phyloP scores from a whole-genome alignment of 2,888 invertebrate genomes.

The Caenorhabditis sp. region DNA sequence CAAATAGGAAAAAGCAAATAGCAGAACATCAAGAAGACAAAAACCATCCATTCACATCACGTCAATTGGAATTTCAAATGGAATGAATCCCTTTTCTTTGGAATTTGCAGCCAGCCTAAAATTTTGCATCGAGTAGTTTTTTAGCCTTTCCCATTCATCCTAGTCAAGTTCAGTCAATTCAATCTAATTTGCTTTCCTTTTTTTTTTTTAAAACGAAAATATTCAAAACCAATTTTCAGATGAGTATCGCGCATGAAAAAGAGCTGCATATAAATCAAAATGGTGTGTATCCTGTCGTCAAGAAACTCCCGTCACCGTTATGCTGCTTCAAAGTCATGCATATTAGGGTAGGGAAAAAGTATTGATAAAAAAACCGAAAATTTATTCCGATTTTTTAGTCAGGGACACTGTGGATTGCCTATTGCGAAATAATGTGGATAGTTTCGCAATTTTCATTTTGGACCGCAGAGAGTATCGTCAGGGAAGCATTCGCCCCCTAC shows the following conservation, averaged over 20 bases:
- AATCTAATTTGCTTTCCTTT: too few species aligned
- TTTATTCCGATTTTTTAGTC: slow-evolving; percentile 67
- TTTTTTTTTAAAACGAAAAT: not conserved
- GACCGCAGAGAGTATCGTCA: slow-evolving; percentile 69
- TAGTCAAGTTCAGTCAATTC: too few species aligned
- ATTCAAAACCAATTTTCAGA: slow-evolving; percentile 52
- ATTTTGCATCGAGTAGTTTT: too few species aligned
- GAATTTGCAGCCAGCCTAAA: too few species aligned
- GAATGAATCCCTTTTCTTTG: too few species aligned
- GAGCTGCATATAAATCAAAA: slow-evolving; percentile 49
- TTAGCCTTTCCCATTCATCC: too few species aligned
- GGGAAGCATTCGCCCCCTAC: slow-evolving; percentile 57
- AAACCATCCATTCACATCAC: not conserved
- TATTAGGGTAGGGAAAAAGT: slow-evolving; percentile 55
- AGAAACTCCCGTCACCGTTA: slow-evolving; percentile 68
- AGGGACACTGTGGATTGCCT: slow-evolving; percentile 72
- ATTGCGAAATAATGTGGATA: slow-evolving; percentile 75
- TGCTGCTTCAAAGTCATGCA: slow-evolving; percentile 74
- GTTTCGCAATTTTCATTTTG: slow-evolving; percentile 72
- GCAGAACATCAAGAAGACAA: not conserved
- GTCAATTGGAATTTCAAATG: not conserved
- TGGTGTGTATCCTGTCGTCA: slow-evolving; percentile 67
- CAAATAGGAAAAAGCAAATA: not conserved
- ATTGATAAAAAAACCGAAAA: not conserved
- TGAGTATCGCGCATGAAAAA: slow-evolving; percentile 64